Conservation (phyloP, 1,140 invertebrate genomes). For the Gerris buenoi region DNA sequence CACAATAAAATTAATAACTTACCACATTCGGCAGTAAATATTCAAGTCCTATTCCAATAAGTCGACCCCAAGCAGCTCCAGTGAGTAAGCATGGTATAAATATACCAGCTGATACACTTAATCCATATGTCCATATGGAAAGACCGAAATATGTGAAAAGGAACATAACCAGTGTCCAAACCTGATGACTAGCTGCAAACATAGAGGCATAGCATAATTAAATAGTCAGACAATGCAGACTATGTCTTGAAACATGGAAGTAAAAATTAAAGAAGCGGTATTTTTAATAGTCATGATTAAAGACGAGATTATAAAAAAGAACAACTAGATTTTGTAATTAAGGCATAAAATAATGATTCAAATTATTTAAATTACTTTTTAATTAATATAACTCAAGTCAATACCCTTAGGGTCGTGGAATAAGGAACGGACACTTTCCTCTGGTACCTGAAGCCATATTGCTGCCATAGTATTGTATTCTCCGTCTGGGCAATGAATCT, state of each 20-base stretch:
- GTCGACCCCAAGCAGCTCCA: conserved; percentile 90
- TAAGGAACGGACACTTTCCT: conserved; percentile 77
- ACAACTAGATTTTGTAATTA: too few relatives aligned
- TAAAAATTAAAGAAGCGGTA: too few relatives aligned
- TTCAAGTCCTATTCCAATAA: conserved; percentile 41
- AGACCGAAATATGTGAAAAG: conserved; percentile 77
- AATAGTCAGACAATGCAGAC: too few relatives aligned
- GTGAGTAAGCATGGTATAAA: conserved; percentile 92
- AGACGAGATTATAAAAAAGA: too few relatives aligned
- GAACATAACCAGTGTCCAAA: conserved; percentile 47
- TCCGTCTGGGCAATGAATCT: conserved; percentile 82
- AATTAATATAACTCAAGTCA: too few relatives aligned
- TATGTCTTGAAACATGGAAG: too few relatives aligned
- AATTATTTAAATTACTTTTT: too few relatives aligned
- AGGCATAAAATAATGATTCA: too few relatives aligned
- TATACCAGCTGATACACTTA: conserved; percentile 83
- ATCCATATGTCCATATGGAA: conserved; percentile 84
- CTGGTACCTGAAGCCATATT: conserved; percentile 94
- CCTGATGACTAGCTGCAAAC: background rate
- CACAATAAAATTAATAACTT: too few relatives aligned
- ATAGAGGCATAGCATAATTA: too few relatives aligned
- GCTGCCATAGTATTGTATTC: conserved; percentile 81
- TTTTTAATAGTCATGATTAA: too few relatives aligned
- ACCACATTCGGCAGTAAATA: conserved; percentile 20
- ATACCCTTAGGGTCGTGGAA: conserved; percentile 74